These are phyloP conservation scores for Pandemis heparana DNA, from an alignment of 2,888 invertebrate species.

Conservation along the genomic window DNA sequence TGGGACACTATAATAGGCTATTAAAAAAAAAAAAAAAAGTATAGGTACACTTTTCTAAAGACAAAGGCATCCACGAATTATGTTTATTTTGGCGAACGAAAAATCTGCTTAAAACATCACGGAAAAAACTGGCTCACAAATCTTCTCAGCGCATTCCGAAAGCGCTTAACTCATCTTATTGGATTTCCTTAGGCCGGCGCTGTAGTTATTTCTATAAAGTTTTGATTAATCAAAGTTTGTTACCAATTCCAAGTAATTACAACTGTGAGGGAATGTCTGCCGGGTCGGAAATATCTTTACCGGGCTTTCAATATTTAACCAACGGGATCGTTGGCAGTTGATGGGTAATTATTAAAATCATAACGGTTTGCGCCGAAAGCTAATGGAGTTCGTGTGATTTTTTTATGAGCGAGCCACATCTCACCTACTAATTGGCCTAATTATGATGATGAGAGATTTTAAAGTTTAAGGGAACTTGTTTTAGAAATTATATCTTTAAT, in stretches of 20 bases:
- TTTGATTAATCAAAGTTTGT: conserved; percentile 44
- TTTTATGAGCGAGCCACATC: conserved; percentile 41
- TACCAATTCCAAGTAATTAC: conserved; percentile 42
- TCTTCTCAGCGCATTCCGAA: conserved; percentile 5
- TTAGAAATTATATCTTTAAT: neutral
- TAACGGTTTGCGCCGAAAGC: conserved; percentile 45
- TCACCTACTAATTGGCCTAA: conserved; percentile 41
- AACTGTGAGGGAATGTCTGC: conserved; percentile 34
- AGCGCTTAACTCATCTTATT: conserved; percentile 37
- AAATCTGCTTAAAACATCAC: neutral
- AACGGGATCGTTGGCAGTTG: conserved; percentile 42
- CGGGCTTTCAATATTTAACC: conserved; percentile 46
- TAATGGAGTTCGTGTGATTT: conserved; percentile 46
- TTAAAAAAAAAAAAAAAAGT: too few species aligned
- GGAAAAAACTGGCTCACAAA: conserved; percentile 4
- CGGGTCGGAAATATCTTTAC: conserved; percentile 44
- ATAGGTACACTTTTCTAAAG: too few species aligned
- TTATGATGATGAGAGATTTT: conserved; percentile 31
- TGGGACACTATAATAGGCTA: too few species aligned
- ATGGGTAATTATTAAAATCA: conserved; percentile 48
- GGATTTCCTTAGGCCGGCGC: conserved; percentile 34
- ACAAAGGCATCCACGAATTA: too few species aligned
- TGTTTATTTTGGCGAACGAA: neutral
- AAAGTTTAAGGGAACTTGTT: neutral
- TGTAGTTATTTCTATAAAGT: conserved; percentile 42